Conservation (phyloP, 53 echinoderm and acorn worm species). For the Holothuria scabra region DNA sequence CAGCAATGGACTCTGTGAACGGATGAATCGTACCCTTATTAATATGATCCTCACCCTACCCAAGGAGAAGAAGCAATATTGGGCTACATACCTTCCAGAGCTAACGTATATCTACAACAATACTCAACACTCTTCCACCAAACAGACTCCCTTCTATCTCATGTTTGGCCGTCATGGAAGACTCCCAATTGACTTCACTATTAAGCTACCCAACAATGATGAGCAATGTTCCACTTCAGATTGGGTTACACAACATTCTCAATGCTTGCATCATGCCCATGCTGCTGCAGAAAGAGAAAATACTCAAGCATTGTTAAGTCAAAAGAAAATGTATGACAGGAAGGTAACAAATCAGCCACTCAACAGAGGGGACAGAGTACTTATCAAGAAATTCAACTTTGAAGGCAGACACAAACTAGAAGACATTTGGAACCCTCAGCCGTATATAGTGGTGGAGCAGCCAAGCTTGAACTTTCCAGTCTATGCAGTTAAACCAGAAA, state of each 20-base stretch:
- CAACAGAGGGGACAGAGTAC: not conserved
- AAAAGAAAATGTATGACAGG: not conserved
- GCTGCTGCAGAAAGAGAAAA: not conserved
- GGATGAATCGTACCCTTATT: constrained; percentile 50
- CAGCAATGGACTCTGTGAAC: constrained; percentile 42
- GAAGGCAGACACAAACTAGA: not conserved
- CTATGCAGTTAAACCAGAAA: constrained; percentile 7
- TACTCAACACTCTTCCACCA: constrained; percentile 43
- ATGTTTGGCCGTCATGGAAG: constrained; percentile 50
- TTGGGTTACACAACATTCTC: constrained; percentile 19
- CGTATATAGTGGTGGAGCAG: not conserved
- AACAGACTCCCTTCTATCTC: constrained; percentile 44
- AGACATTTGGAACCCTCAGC: constrained; percentile 7
- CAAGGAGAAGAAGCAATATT: constrained; percentile 11
- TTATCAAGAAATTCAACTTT: not conserved
- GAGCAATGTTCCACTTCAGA: not conserved
- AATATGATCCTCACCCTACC: constrained; percentile 44
- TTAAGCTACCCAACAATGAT: not conserved
- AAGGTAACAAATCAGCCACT: not conserved
- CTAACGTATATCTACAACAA: constrained; percentile 46
- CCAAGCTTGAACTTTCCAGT: not conserved
- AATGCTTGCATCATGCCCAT: constrained; percentile 40
- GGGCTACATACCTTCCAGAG: constrained; percentile 29
- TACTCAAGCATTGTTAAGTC: not conserved
- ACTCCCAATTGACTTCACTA: constrained; percentile 35